A percentile compares a stretch with the other conserved stretches of the same genome.
Evolutionary conservation across 2,888 invertebrate species (phyloP).

Genomic region (Troides aeacus): DNA sequence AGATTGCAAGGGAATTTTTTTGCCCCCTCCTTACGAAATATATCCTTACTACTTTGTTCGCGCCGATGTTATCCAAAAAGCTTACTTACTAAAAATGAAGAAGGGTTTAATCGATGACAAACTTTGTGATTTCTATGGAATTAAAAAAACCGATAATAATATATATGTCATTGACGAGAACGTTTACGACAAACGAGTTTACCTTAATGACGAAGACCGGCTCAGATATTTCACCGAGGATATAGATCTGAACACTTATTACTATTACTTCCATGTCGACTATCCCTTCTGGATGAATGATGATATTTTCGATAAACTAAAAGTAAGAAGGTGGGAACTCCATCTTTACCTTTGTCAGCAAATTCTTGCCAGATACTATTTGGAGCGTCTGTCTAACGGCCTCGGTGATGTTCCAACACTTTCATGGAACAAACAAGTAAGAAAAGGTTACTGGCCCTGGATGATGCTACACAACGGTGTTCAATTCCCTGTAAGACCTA

Average conservation of each 20-base stretch:
- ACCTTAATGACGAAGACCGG: conserved; percentile 76
- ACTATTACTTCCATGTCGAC: conserved; percentile 81
- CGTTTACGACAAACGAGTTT: conserved; percentile 79
- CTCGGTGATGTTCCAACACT: conserved; percentile 69
- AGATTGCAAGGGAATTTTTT: conserved; percentile 71
- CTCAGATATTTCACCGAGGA: conserved; percentile 84
- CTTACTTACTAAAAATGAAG: conserved; percentile 76
- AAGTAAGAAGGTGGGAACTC: conserved; percentile 72
- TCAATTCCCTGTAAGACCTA: conserved; percentile 73
- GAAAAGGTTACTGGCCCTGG: conserved; percentile 80
- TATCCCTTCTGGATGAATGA: conserved; percentile 83
- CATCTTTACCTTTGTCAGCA: conserved; percentile 83
- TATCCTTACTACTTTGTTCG: conserved; percentile 85
- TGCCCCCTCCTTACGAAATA: conserved; percentile 81
- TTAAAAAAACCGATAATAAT: conserved; percentile 71
- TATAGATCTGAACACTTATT: conserved; percentile 82
- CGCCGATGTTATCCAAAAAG: conserved; percentile 82
- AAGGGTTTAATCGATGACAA: conserved; percentile 68
- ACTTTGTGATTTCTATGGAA: conserved; percentile 75
- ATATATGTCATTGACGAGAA: conserved; percentile 83
- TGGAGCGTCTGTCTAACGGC: conserved; percentile 77
- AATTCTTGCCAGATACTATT: conserved; percentile 81
- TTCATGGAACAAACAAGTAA: conserved; percentile 66
- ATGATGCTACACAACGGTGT: conserved; percentile 78
- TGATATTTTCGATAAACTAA: conserved; percentile 59